These are phyloP conservation scores for Adelosebastes latens DNA, from an alignment of 2,797 vertebrate genomes.

Conservation along the genomic window DNA sequence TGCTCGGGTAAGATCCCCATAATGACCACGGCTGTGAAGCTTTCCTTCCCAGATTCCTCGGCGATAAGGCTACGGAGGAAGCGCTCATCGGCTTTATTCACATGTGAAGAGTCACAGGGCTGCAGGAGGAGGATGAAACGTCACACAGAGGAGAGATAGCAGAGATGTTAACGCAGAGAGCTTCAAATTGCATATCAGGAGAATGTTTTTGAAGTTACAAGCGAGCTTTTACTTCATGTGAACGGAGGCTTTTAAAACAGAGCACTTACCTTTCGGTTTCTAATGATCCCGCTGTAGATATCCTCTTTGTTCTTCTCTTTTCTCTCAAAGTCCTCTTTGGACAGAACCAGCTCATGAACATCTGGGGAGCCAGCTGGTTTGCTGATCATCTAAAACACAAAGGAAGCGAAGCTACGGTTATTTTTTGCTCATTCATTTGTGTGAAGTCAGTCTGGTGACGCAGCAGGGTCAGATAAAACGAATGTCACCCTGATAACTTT, in stretches of 20 bases:
- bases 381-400: conserved; percentile 87
- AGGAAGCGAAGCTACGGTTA: not conserved
- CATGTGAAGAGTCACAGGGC: conserved; percentile 87
- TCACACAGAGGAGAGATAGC: not conserved
- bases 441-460: not conserved
- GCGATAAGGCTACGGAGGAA: conserved; percentile 86
- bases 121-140: conserved; percentile 52
- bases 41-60: conserved; percentile 86
- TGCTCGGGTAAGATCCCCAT: conserved; percentile 86
- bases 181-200: not conserved
- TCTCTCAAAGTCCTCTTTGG: conserved; percentile 93
- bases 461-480: too few species aligned
- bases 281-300: conserved; percentile 87
- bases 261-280: conserved; percentile 88
- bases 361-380: conserved; percentile 87
- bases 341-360: conserved; percentile 93
- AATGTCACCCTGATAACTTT: not conserved
- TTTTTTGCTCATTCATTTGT: not conserved
- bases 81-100: conserved; percentile 82
- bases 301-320: conserved; percentile 91
- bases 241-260: not conserved
- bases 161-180: not conserved
- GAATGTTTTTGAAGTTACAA: not conserved
- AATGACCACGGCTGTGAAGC: conserved; percentile 92
- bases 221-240: not conserved